phyloP scores from a whole-genome alignment of 2,797 vertebrate species.

The Hephaestus fuliginosus region DNA sequence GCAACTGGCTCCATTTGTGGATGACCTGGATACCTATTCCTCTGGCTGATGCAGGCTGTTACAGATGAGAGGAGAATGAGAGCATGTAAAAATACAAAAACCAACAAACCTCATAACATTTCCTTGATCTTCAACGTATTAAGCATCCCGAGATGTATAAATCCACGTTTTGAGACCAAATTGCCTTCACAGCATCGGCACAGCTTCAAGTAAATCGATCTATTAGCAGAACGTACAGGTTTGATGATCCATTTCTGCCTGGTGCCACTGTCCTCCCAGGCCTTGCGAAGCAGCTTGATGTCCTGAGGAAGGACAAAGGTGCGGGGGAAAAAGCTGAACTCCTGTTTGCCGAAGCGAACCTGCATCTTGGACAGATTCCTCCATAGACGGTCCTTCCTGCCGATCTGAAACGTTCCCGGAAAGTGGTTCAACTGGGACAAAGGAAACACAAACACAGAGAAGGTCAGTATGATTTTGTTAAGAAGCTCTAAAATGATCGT shows the following conservation, averaged over 20 bases:
- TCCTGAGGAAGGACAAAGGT: conserved; percentile 97
- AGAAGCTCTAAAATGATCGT: not conserved
- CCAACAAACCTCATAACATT: no score
- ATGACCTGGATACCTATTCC: conserved; percentile 98
- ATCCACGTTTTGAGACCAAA: not conserved
- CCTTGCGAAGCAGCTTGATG: conserved; percentile 92
- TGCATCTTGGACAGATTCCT: conserved; percentile 96
- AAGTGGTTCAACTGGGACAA: conserved; percentile 93
- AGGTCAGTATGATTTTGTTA: not conserved
- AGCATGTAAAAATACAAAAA: not conserved
- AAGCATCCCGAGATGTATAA: not conserved
- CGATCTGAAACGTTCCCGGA: conserved; percentile 98
- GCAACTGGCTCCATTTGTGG: conserved; percentile 98
- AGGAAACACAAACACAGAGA: not conserved
- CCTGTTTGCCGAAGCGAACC: conserved; percentile 91
- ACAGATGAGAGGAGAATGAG: not conserved
- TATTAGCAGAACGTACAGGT: conserved; percentile 83
- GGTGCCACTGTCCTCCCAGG: conserved; percentile 91
- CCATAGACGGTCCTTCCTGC: conserved; percentile 97
- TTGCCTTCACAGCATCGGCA: not conserved
- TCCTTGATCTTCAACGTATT: not conserved
- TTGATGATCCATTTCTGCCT: conserved; percentile 98
- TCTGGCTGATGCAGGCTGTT: conserved; percentile 95
- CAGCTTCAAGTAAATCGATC: not conserved
- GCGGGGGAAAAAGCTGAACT: conserved; percentile 96